Evolutionary conservation across 2,888 invertebrate species (phyloP), one percentile per base, ranked within the genome.

Genomic region (Antheraea assamensis): DNA sequence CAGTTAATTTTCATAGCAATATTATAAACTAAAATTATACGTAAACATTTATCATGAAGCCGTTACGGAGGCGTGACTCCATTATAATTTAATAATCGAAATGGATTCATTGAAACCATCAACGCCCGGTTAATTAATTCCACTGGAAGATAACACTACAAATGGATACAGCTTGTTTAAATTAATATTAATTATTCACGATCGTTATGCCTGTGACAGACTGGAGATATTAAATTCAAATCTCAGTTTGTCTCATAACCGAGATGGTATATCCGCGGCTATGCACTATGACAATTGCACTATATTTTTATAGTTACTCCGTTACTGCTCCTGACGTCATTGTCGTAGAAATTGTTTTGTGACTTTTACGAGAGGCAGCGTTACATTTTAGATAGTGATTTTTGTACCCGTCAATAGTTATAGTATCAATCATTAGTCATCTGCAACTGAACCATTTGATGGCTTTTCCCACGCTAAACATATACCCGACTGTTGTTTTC

Each of bases 51-150:
- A 42, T 66, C 35, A 68, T 10, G 13, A 68, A 35, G 31, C 35
- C 35, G 68, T 31, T 31, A n/a, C 30, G n/a, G 35, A 35, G 68
- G 31, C 68, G 64, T n/a, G 68, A 24, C 27, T 21, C 61, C 30
- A n/a, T 31, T 21, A 31, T n/a, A 68, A 68, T 70, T 73, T 70
- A 68, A 68, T 52, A 58, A 70, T 70, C 30, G 24, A 31, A 70
- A 73, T 73, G 35, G 64, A 47, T 68, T 68, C 68, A 35, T 21
- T 64, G 27, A 73, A 70, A 42, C 68, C 70, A 70, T 24, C 58
- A 70, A 19, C 24, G 7, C 8, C 30, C n/a, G 21, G 58, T 35
- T 70, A 73, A 73, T 73, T 73, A 73, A 73, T 31, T 49, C 55
- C 27, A 3, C 15, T 66, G 55, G 31, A n/a, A 70, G 73, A 73